These are phyloP conservation scores for Drosophila koepferae DNA, from an alignment of 2,888 invertebrate genomes.

Conservation along the genomic window DNA sequence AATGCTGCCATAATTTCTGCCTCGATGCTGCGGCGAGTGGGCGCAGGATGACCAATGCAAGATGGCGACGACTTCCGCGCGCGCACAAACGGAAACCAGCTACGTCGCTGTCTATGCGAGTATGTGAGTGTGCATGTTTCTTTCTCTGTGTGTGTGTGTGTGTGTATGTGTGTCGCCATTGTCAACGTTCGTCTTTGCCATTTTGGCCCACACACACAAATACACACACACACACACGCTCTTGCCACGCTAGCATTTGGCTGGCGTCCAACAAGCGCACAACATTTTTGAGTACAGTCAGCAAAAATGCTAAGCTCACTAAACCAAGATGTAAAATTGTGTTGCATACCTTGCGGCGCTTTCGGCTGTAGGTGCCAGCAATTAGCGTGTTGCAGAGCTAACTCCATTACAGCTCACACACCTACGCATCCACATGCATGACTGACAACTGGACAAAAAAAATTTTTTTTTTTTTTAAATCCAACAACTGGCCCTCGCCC, in stretches of 20 bases:
- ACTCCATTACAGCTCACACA: conserved; percentile 23
- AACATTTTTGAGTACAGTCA: conserved; percentile 76
- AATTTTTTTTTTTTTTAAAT: conserved; percentile 17
- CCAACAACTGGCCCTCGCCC: not conserved
- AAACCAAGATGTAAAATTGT: conserved; percentile 32
- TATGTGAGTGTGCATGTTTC: conserved; percentile 14
- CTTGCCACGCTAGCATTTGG: conserved; percentile 54
- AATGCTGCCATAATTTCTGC: conserved; percentile 79
- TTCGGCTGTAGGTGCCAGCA: conserved; percentile 42
- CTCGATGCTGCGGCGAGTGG: conserved; percentile 68
- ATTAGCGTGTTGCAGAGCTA: conserved; percentile 46
- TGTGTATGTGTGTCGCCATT: conserved; percentile 53
- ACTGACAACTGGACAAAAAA: conserved; percentile 20
- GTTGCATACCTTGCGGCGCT: conserved; percentile 56
- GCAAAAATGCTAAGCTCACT: conserved; percentile 62
- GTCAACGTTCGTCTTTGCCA: conserved; percentile 70
- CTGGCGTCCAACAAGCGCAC: conserved; percentile 63
- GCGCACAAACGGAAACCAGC: conserved; percentile 76
- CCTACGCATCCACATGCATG: conserved; percentile 1
- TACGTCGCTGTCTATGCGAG: conserved; percentile 44
- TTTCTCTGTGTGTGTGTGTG: too few relatives aligned
- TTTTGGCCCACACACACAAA: conserved; percentile 43
- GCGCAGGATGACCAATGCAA: conserved; percentile 80
- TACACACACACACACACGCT: conserved; percentile 19
- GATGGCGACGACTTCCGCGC: conserved; percentile 78